Evolutionary conservation across 1,140 invertebrate genomes (phyloP).

Genomic region (Varroa destructor): DNA sequence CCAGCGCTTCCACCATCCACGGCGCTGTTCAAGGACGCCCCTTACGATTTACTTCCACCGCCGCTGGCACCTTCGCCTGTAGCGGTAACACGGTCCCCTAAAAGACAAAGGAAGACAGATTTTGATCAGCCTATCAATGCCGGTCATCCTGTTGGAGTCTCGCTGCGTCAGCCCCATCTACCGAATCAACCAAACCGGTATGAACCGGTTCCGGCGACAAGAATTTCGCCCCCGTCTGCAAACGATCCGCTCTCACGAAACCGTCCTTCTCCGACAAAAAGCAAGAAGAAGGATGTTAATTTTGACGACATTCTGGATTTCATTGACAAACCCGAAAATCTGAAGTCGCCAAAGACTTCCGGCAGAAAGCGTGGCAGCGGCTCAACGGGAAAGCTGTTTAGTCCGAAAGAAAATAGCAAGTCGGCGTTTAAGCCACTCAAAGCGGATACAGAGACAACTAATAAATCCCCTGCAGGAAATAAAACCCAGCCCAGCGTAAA

Average conservation of each 20-base stretch:
- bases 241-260: background rate
- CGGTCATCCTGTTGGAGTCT: background rate
- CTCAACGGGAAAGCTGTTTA: slow-evolving; percentile 17
- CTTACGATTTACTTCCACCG: background rate
- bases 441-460: background rate
- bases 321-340: slow-evolving; percentile 5
- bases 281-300: slow-evolving; percentile 12
- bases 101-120: slow-evolving; percentile 7
- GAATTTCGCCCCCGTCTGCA: background rate
- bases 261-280: background rate
- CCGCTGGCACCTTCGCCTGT: background rate
- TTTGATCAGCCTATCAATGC: slow-evolving; percentile 12
- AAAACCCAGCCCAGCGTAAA: background rate
- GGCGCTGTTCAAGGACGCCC: slow-evolving; percentile 21
- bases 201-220: slow-evolving; percentile 16
- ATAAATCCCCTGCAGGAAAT: background rate
- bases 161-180: slow-evolving; percentile 7
- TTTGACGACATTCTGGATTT: slow-evolving; percentile 21
- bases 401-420: slow-evolving; percentile 9
- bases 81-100: no score
- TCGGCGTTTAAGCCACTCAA: slow-evolving; percentile 13
- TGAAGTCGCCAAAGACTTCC: background rate
- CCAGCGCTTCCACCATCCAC: background rate
- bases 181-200: slow-evolving; percentile 7
- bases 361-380: slow-evolving; percentile 12